Conservation (phyloP, 2,888 invertebrate genomes). For the Cataglyphis rosenhaueri region DNA sequence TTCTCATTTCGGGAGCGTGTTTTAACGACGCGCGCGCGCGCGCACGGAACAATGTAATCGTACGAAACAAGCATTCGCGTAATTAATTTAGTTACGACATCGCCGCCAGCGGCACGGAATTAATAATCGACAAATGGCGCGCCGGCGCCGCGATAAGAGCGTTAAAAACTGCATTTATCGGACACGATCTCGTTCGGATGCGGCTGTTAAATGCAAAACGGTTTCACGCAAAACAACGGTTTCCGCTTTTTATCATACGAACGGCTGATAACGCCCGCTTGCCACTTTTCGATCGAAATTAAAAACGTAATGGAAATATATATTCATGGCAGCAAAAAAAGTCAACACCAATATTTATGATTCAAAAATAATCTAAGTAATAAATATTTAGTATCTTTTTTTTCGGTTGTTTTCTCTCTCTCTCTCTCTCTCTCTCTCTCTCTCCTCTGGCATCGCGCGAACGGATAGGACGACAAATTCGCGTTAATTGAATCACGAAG, state of each 20-base stretch:
- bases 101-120: constrained; percentile 1
- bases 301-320: not conserved
- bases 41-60: constrained; percentile 23
- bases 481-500: constrained; percentile 68
- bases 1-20: constrained; percentile 17
- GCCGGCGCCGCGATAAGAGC: constrained; percentile 24
- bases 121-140: constrained; percentile 30
- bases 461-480: constrained; percentile 54
- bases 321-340: not conserved
- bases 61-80: constrained; percentile 33
- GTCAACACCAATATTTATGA: not conserved
- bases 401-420: not conserved
- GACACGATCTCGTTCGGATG: constrained; percentile 1
- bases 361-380: not conserved
- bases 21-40: constrained; percentile 4
- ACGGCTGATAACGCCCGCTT: not conserved
- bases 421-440: not conserved
- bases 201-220: not conserved
- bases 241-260: not conserved
- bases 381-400: not conserved
- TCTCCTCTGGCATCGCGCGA: not conserved
- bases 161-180: constrained; percentile 35
- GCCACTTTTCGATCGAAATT: not conserved
- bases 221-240: not conserved
- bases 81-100: constrained; percentile 43